Conservation (phyloP, 2,888 invertebrate species). For the Caprella mutica region DNA sequence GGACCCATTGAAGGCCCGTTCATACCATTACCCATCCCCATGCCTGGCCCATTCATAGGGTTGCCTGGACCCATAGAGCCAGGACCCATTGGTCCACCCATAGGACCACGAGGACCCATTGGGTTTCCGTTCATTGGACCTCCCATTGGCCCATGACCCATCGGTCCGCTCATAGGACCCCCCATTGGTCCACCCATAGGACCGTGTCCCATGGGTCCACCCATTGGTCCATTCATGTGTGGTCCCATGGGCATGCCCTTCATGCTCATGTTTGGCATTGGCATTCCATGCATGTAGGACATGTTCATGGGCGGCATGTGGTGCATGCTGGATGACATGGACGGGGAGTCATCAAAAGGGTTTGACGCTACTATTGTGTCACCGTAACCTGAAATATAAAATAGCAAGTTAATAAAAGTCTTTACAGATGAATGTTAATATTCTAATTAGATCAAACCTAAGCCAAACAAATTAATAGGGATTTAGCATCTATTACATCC, state of each 20-base stretch:
- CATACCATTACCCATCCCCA: conserved; percentile 55
- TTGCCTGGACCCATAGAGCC: conserved; percentile 49
- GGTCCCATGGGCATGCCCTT: conserved; percentile 17
- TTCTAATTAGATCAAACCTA: neutral
- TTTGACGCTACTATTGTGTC: conserved; percentile 90
- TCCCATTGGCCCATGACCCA: conserved; percentile 36
- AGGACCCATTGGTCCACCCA: conserved; percentile 35
- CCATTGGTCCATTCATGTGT: conserved; percentile 44
- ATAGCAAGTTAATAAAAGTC: neutral
- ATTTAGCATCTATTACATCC: too few species aligned
- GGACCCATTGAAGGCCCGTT: conserved; percentile 40
- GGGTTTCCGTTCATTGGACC: conserved; percentile 18
- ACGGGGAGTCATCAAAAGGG: conserved; percentile 82
- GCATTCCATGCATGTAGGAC: conserved; percentile 20
- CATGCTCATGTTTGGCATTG: conserved; percentile 28
- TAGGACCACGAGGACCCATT: conserved; percentile 34
- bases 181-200: conserved; percentile 44
- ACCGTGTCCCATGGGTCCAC: conserved; percentile 53
- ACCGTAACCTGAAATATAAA: conserved; percentile 52
- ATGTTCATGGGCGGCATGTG: conserved; percentile 24
- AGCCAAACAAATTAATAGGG: too few species aligned
- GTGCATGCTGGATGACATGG: conserved; percentile 33
- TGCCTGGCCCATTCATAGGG: conserved; percentile 50
- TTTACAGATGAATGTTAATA: neutral
- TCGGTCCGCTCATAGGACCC: conserved; percentile 34